Evolutionary conservation across 2,888 invertebrate species (phyloP).

Genomic region (Lithophane leautieri): DNA sequence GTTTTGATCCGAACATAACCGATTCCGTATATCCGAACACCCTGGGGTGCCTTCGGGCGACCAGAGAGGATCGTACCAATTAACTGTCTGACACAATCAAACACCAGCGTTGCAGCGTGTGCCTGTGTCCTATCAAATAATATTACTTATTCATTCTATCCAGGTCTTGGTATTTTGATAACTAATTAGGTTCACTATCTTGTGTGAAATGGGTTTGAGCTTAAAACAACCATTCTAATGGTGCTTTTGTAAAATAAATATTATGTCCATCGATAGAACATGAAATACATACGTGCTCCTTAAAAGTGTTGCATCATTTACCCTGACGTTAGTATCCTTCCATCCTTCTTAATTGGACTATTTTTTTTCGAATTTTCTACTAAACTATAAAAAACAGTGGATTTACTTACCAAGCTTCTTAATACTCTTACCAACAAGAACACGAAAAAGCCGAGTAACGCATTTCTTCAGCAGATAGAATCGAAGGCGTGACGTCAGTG

Average conservation of each 20-base stretch:
- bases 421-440: not conserved
- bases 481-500: constrained; percentile 21
- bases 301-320: not conserved
- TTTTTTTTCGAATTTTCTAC: not conserved
- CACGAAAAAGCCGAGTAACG: not conserved
- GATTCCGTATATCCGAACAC: constrained; percentile 60
- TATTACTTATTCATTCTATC: not conserved
- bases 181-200: not conserved
- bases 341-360: not conserved
- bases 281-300: not conserved
- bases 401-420: not conserved
- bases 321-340: not conserved
- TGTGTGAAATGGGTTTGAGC: not conserved
- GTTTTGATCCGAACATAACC: constrained; percentile 36
- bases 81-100: constrained; percentile 59
- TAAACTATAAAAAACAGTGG: not conserved
- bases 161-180: not conserved
- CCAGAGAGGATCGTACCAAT: constrained; percentile 61
- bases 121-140: constrained; percentile 16
- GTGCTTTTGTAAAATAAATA: not conserved
- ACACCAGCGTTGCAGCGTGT: constrained; percentile 31
- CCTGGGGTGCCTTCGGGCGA: constrained; percentile 56
- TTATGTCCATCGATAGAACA: not conserved
- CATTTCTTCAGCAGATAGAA: constrained; percentile 21
- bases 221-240: not conserved